Evolutionary conservation across 2,113 vertebrate species (phyloP).

Genomic region (Mugil cephalus): DNA sequence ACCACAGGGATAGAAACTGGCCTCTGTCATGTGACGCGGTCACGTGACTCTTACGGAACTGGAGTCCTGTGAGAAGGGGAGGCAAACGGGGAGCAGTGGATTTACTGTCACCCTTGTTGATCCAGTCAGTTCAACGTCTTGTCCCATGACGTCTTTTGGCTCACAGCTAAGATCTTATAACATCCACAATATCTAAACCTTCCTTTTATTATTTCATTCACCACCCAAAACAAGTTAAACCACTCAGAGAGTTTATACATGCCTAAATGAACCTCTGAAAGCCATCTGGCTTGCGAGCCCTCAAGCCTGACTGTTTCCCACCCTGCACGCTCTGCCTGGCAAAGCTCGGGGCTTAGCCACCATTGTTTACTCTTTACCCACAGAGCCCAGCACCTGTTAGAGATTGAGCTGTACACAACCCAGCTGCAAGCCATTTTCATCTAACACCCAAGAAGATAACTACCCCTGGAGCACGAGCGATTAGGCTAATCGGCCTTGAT

Average conservation of each 20-base stretch:
- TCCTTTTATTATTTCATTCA: conserved; percentile 3
- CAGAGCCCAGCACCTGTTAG: conserved; percentile 76
- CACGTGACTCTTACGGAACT: conserved; percentile 57
- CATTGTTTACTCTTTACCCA: conserved; percentile 72
- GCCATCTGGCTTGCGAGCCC: conserved; percentile 69
- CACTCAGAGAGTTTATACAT: conserved; percentile 58
- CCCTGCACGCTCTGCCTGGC: conserved; percentile 49
- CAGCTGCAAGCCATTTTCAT: conserved; percentile 80
- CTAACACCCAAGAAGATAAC: conserved; percentile 77
- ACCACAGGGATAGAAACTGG: conserved; percentile 69
- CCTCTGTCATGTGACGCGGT: conserved; percentile 69
- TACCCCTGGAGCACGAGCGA: conserved; percentile 53
- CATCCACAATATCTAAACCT: too few species aligned
- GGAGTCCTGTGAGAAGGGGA: conserved; percentile 1
- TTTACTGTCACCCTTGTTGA: too few species aligned
- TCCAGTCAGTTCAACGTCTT: too few species aligned
- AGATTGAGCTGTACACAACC: conserved; percentile 74
- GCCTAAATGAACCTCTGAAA: conserved; percentile 55
- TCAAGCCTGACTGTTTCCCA: conserved; percentile 67
- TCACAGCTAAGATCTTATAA: too few species aligned
- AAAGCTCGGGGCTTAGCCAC: conserved; percentile 66
- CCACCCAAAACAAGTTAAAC: conserved; percentile 55
- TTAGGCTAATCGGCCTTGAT: conserved; percentile 72
- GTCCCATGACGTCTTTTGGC: too few species aligned
- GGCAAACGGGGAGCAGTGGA: too few species aligned